Conservation (phyloP, 2,113 vertebrate genomes). For the Otis tarda region DNA sequence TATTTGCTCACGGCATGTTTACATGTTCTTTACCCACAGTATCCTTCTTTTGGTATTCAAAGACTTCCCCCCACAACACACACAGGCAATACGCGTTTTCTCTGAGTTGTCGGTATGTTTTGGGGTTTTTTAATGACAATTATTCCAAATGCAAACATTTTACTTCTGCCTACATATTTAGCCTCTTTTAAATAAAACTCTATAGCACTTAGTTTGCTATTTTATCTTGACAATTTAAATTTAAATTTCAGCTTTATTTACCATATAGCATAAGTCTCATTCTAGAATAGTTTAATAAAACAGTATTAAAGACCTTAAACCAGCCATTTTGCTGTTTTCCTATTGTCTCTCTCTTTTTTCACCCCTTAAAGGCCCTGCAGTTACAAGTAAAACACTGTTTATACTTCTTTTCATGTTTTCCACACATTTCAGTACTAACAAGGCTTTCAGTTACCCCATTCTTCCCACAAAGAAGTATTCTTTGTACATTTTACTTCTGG, state of each 20-base stretch:
- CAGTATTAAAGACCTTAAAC: neutral
- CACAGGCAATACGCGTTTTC: neutral
- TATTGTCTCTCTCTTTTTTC: too few species aligned
- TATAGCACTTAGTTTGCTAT: neutral
- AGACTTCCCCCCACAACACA: neutral
- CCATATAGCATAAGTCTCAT: neutral
- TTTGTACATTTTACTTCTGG: neutral
- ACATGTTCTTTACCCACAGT: neutral
- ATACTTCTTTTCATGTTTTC: neutral
- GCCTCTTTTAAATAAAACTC: neutral
- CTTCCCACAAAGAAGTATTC: neutral
- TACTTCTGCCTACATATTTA: neutral
- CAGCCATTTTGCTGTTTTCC: neutral
- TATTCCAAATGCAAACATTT: neutral
- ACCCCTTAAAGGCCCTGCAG: neutral
- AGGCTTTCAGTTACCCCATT: neutral
- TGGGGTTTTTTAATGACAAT: neutral
- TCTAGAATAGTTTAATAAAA: neutral
- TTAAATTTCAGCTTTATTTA: neutral
- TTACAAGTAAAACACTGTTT: neutral
- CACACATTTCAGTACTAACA: neutral
- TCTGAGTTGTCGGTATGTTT: neutral
- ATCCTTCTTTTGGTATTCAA: neutral
- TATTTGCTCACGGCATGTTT: neutral
- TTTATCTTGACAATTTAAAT: neutral